Base-by-base conservation (phyloP, 1,140 invertebrate genomes). In the Drosophila sturtevanti region DNA sequence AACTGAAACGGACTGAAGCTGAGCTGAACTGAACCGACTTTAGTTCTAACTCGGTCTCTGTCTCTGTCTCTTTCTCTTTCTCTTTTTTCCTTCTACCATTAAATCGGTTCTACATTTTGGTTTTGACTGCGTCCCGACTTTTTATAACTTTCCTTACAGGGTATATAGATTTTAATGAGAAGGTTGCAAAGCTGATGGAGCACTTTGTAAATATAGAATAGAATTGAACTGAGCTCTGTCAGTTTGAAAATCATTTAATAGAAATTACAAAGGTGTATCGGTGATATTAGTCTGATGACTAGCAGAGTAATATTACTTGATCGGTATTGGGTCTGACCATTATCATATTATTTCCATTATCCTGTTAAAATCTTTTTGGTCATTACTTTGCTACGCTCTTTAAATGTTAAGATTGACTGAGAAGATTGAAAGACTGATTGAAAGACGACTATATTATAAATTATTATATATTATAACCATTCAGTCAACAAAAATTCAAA, bases 71-170 rank as follows among this genome's bases (percentile, higher is more conserved):
- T 31, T 4, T 37, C 18, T n/a, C 21, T 18, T 41, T 41, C 21
- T n/a, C 16, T 12, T 60, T 21, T 21, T 22, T 2, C 21, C 24
- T 37, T 60, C 35, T 27, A 10, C 54, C 22, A 51, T 55, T 48
- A 48, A 48, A 48, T 61, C 68, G 58, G 64, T 35, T 44, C 63
- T 52, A 21, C 66, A 35, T 71, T 68, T 56, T 52, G 64, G 65
- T 37, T 68, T 38, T 75, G 72, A 68, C 72, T 75, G 64, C 72
- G 64, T 75, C 72, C 75, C 72, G 72, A 75, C 72, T 75, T 18
- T 48, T 11, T 21, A 21, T 9, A 48, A 18, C 41, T 48, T 48
- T 48, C 4, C 4, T 6, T 31, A 7, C 21, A 10, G 16, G 41
- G 16, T 48, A 48, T 21, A 48, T 48, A 0, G 7, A 10, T 3